Evolutionary conservation across 37 sponge, comb jelly and placozoan genomes (phyloP), one percentile per base, ranked within the genome.

Genomic region (Spongilla lacustris): DNA sequence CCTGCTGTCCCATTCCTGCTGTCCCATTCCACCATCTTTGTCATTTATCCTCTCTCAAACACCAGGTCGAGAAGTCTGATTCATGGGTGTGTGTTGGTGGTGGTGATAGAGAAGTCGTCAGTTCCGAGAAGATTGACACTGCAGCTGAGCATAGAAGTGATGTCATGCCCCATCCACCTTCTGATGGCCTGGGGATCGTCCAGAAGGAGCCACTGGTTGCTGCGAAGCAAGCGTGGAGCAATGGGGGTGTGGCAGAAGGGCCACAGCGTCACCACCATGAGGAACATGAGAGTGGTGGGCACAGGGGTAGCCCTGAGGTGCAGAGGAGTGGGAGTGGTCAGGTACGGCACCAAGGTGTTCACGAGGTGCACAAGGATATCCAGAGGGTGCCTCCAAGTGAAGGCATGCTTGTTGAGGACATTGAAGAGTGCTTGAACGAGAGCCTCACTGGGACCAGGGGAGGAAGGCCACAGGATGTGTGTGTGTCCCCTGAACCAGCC

Each of bases 391-490:
- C 58, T 17, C 58, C 58, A 24, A 29, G n/a, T 25, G 46, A 75
- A 13, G 14, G 9, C 76, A 35, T 75, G 34, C 9, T n/a, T 34
- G 76, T 75, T 30, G 76, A 75, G 10, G 76, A 75, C 34, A 75
- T 75, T 36, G 76, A 75, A 35, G 25, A 58, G 58, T 41, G 41
- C 41, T 41, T 41, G 41, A 41, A 41, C 6, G 58, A 58, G 58
- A 58, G 58, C 58, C 58, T 58, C 11, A 8, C 58, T 13, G 19
- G 1, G 19, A 10, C 1, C 19, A 58, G 58, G 14, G 19, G 12
- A 6, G 19, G 58, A 58, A 17, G 58, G 58, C 19, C 58, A 58
- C 41, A 41, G 6, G 41, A 41, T 41, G 41, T 41, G 41, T 58
- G 12, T 14, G 12, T 17, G 21, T 17, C 58, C 4, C 58, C 58